Base-by-base conservation (phyloP, 2,113 vertebrate species). In the Channa argus region DNA sequence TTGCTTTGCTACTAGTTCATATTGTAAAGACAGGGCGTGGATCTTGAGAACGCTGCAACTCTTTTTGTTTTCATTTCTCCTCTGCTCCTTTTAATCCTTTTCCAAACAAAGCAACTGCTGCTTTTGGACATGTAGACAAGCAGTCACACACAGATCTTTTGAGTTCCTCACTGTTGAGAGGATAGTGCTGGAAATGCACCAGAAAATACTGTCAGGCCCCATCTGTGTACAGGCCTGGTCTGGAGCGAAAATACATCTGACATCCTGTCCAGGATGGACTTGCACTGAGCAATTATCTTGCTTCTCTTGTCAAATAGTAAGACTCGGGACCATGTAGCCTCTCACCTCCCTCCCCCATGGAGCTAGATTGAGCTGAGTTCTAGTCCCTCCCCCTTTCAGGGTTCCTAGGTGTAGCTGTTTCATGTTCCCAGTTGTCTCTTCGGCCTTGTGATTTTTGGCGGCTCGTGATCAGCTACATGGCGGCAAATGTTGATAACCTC, bases 81-180 rank as follows among this genome's bases (percentile, higher is more conserved):
- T 60, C 63, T 44, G 68, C 65, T 89, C 65, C 73, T 83, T 91
- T 78, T 77, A 81, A 89, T 89, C 89, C 59, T 58, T 64, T 62
- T 89, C 90, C 86, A 93, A 91, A 91, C 90, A 92, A 79, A 92
- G 81, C 79, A 83, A 83, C 68, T 83, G 80, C 91, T 86, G 80
- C 73, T 85, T 84, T 88, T 88, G 81, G 87, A 84, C 61, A 60
- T 58, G 0, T 54, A 38, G 50, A 69, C 49, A 10, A 24, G 24
- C 24, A 67, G 76, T 37, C 5, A 56, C 61, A 56, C 85, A 54
- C 77, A 69, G 52, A 58, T 24, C 51, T 41, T 73, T 68, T 69
- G 33, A 24, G n/a, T 82, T 86, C 88, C 83, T 81, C 82, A 78
- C 74, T 58, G 78, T 74, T 6, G 10, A 72, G 66, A 63, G 77